phyloP scores from a whole-genome alignment of 2,888 invertebrate species.

The Meghimatium bilineatum region DNA sequence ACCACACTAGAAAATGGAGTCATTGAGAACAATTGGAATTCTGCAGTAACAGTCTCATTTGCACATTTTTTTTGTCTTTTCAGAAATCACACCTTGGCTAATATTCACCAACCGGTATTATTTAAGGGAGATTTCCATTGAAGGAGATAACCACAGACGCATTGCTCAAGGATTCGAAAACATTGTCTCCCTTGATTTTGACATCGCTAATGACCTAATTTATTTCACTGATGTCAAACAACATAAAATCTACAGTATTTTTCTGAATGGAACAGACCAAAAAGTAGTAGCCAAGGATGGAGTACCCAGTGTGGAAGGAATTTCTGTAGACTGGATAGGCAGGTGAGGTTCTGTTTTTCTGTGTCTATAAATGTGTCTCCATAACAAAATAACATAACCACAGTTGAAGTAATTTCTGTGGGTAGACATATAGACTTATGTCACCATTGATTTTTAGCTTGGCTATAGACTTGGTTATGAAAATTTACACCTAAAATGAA shows the following conservation, averaged over 20 bases:
- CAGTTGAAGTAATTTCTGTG: no score
- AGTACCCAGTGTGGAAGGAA: slow-evolving; percentile 67
- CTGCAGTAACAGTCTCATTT: no score
- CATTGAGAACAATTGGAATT: no score
- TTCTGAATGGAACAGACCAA: slow-evolving; percentile 74
- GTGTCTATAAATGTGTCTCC: background rate
- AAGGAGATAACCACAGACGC: slow-evolving; percentile 89
- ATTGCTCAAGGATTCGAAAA: slow-evolving; percentile 94
- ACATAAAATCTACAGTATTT: slow-evolving; percentile 69
- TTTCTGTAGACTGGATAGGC: slow-evolving; percentile 83
- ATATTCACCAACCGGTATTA: slow-evolving; percentile 92
- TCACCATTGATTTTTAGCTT: no score
- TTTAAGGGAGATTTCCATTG: slow-evolving; percentile 94
- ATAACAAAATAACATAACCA: no score
- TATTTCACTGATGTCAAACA: slow-evolving; percentile 70
- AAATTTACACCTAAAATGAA: no score
- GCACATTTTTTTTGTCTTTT: slow-evolving; percentile 4
- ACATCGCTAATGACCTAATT: slow-evolving; percentile 64
- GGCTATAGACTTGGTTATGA: no score
- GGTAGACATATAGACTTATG: no score
- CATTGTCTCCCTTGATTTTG: slow-evolving; percentile 83
- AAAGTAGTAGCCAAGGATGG: slow-evolving; percentile 69
- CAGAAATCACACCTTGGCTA: slow-evolving; percentile 75
- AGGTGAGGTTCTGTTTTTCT: slow-evolving; percentile 52
- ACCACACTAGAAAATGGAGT: no score